These are phyloP conservation scores for Capromys pilorides DNA, from an alignment of 2,797 vertebrate species.

Conservation along the genomic window DNA sequence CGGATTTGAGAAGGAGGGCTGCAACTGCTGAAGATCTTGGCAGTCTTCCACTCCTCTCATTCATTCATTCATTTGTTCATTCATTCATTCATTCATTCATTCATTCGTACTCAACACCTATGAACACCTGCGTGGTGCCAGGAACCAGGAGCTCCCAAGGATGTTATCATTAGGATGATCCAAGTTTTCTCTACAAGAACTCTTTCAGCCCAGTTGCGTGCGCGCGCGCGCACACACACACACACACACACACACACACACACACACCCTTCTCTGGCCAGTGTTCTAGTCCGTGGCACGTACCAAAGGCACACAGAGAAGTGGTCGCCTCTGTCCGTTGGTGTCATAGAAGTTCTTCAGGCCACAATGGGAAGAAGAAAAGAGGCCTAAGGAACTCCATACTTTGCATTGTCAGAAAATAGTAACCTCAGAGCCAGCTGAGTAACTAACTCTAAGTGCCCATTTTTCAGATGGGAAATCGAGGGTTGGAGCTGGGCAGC, in stretches of 20 bases:
- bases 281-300: not conserved
- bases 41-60: not conserved
- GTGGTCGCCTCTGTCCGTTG: not conserved
- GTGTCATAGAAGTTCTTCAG: conserved; percentile 6
- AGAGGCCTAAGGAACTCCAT: not conserved
- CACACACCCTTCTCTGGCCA: too few relatives aligned
- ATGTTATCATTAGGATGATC: not conserved
- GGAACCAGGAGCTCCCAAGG: not conserved
- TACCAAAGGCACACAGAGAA: not conserved
- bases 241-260: too few relatives aligned
- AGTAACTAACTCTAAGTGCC: not conserved
- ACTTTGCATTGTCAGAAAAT: not conserved
- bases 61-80: conserved; percentile 38
- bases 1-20: not conserved
- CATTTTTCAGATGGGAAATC: not conserved
- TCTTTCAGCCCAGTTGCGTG: not conserved
- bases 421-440: not conserved
- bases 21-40: not conserved
- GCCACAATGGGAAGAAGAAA: not conserved
- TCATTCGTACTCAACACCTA: conserved; percentile 40
- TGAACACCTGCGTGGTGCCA: not conserved
- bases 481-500: not conserved
- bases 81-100: conserved; percentile 34
- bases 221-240: too few relatives aligned
- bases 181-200: not conserved